Conservation (phyloP, 1,140 invertebrate species). For the Bathynomus jamesi region DNA sequence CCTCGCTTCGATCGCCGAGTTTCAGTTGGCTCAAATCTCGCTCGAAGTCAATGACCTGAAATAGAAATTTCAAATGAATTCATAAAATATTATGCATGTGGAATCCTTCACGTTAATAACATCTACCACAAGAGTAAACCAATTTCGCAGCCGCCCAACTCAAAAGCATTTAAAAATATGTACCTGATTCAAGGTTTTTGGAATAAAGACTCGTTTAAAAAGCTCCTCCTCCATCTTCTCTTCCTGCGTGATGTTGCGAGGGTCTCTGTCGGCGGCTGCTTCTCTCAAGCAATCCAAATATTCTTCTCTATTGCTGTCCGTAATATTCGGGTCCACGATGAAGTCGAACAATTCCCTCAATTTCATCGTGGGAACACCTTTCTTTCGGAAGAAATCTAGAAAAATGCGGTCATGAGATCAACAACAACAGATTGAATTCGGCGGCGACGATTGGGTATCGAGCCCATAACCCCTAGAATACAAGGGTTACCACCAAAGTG, state of each 20-base stretch:
- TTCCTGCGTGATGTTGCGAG: conserved; percentile 56
- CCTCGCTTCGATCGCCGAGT: conserved; percentile 53
- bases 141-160: too few relatives aligned
- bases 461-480: too few relatives aligned
- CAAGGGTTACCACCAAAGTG: too few relatives aligned
- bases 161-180: too few relatives aligned
- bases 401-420: too few relatives aligned
- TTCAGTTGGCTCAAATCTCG: conserved; percentile 73
- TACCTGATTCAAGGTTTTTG: conserved; percentile 85
- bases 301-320: conserved; percentile 69
- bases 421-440: too few relatives aligned
- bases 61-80: conserved; percentile 7
- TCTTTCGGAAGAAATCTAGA: conserved; percentile 83
- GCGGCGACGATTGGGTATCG: too few relatives aligned
- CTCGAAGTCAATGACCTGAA: conserved; percentile 78
- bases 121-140: too few relatives aligned
- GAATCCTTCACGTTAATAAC: too few relatives aligned
- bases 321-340: conserved; percentile 81
- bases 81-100: neutral
- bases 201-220: conserved; percentile 91
- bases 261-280: conserved; percentile 50
- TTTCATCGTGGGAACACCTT: conserved; percentile 77
- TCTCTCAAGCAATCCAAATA: conserved; percentile 62
- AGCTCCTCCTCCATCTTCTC: conserved; percentile 76
- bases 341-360: conserved; percentile 92